Evolutionary conservation across 2,797 vertebrate genomes (phyloP), one percentile per base, ranked within the genome.

Genomic region (Eurystomus glaucurus): DNA sequence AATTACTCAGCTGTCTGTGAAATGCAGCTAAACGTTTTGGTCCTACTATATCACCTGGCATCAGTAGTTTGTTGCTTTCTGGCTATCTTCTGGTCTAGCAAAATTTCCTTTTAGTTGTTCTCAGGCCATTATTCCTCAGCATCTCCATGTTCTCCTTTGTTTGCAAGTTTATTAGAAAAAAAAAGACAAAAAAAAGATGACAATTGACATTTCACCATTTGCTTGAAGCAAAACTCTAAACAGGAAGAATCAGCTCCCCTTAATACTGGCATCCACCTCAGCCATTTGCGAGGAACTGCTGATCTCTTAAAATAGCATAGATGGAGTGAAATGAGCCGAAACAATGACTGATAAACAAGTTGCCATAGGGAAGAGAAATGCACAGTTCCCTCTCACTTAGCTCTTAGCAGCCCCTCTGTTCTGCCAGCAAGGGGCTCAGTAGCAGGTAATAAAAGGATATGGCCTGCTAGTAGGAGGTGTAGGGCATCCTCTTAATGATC

Each of bases 101-200:
- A 71, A 71, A 37, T 39, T 83, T 25, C 22, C 17, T 76, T 88
- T 60, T 23, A n/a, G 3, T 55, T 80, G 23, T 69, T 66, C 31
- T 55, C 51, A 76, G 31, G 35, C 22, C 2, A 1, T 43, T 66
- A 46, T 51, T 69, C 35, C 62, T 70, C 28, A 64, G 64, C 46
- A 55, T 23, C 46, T 70, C 35, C n/a, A 15, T 6, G 1, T 37
- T 61, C 11, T 58, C 7, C 29, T 81, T 71, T 52, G 28, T 41
- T 29, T 68, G 26, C 26, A 55, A 23, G 25, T 68, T 85, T 71
- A 22, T 57, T 23, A 52, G 31, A 11, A 43, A 41, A 5, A 21
- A 55, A 54, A 4, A 54, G 6, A 18, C 18, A 2, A 25, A 14
- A 39, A 75, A 78, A 22, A 39, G 0, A 37, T 1, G 1, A 31